Conservation (phyloP, 2,797 vertebrate genomes). For the Diplodus sargus region DNA sequence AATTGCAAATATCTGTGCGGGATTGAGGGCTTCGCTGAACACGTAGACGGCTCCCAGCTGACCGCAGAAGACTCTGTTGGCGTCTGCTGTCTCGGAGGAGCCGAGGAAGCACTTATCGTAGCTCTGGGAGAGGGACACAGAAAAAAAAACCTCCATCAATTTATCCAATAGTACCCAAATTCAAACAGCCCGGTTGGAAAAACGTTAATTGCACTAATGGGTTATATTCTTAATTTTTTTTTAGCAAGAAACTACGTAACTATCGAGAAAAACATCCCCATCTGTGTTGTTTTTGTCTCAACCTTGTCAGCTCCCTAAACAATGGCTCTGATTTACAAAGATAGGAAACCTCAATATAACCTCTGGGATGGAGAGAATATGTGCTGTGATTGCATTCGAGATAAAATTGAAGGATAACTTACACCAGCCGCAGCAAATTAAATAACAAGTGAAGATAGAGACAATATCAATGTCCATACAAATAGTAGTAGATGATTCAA, state of each 20-base stretch:
- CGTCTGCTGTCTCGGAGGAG: conserved; percentile 97
- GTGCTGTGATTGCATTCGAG: conserved; percentile 24
- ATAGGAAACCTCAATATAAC: conserved; percentile 24
- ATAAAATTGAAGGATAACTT: conserved; percentile 31
- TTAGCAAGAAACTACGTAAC: neutral
- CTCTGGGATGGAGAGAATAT: conserved; percentile 16
- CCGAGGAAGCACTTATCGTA: conserved; percentile 99
- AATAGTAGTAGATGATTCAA: neutral
- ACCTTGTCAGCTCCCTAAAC: conserved; percentile 16
- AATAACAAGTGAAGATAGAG: neutral
- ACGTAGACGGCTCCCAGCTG: conserved; percentile 98
- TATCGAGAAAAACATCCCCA: neutral
- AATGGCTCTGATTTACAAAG: conserved; percentile 29
- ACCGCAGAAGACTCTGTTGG: conserved; percentile 97
- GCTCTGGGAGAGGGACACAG: conserved; percentile 84
- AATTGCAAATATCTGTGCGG: conserved; percentile 98
- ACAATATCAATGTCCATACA: neutral
- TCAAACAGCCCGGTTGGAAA: conserved; percentile 24
- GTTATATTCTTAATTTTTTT: neutral
- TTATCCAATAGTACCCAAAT: conserved; percentile 11
- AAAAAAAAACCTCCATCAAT: conserved; percentile 38
- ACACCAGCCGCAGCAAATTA: conserved; percentile 18
- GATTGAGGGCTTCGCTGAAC: conserved; percentile 97
- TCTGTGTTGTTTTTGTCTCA: conserved; percentile 1
- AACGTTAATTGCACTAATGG: neutral